Evolutionary conservation across 1,140 invertebrate species (phyloP), one percentile per base, ranked within the genome.

Genomic region (Lethrus apterus): DNA sequence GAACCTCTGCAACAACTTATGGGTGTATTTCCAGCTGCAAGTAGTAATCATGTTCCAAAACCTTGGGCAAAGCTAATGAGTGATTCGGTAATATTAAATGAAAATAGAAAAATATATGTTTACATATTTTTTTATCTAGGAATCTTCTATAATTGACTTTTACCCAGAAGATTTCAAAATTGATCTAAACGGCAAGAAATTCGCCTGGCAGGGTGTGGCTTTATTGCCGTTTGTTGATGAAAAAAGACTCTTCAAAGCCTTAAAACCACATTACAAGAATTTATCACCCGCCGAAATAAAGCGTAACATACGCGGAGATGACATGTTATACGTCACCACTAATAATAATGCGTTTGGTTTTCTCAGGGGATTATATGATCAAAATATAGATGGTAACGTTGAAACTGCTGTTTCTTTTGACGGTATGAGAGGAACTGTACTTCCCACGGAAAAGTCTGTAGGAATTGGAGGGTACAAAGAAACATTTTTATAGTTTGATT

Each of bases 121-220:
- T 32, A 14, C n/a, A 14, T 38, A 43, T 51, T 33, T 13, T 20
- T 59, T 51, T 7, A 9, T 23, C 46, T 44, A 90, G 84, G 81
- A 86, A 55, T 99, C 95, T 0, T 69, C 88, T 0, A 98, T 99
- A 32, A 97, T 99, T 54, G 97, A 99, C 70, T 99, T 99, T 71
- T 99, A 99, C 73, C 97, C 97, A 0, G 84, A 82, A 64, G 91
- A 99, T 64, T 99, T 99, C 67, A 95, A 94, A 71, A 95, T 98
- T 49, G 97, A 99, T 74, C 70, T 99, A 34, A 99, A 99, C 73
- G 97, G 97, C 11, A 99, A 99, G 69, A 98, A 97, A 69, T 98
- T 90, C 72, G 95, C 95, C 38, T 99, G 96, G 96, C 95, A 98
- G 74, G 96, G 96, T 46, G 96, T 99, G 7, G 96, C 96, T 3